Conservation (phyloP, 1,140 invertebrate genomes). For the Penaeus chinensis region DNA sequence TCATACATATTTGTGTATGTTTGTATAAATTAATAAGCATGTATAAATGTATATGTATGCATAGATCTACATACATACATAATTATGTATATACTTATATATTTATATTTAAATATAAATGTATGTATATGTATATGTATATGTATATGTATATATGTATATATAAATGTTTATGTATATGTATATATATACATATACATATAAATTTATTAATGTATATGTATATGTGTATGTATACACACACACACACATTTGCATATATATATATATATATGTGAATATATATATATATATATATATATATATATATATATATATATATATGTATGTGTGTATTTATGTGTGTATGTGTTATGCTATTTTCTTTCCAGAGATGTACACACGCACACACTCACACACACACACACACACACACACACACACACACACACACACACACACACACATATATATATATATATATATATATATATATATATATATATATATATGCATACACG, state of each 20-base stretch:
- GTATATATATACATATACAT: conserved; percentile 4
- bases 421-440: background rate
- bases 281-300: conserved; percentile 8
- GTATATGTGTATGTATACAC: background rate
- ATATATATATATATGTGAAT: conserved; percentile 9
- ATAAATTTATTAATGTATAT: conserved; percentile 8
- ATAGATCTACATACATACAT: background rate
- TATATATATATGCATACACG: too few species aligned
- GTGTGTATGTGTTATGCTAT: background rate
- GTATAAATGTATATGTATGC: too few species aligned
- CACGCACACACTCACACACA: background rate
- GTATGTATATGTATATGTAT: conserved; percentile 10
- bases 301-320: background rate
- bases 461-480: background rate
- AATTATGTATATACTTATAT: background rate
- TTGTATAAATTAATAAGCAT: too few species aligned
- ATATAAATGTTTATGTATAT: background rate
- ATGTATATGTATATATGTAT: conserved; percentile 14
- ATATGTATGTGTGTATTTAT: background rate
- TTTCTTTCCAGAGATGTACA: background rate
- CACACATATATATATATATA: conserved; percentile 12
- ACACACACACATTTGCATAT: background rate
- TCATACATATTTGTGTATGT: too few species aligned
- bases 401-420: conserved; percentile 5
- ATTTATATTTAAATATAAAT: background rate